phyloP scores from a whole-genome alignment of 2,888 invertebrate genomes.

The Dorcus hopei region DNA sequence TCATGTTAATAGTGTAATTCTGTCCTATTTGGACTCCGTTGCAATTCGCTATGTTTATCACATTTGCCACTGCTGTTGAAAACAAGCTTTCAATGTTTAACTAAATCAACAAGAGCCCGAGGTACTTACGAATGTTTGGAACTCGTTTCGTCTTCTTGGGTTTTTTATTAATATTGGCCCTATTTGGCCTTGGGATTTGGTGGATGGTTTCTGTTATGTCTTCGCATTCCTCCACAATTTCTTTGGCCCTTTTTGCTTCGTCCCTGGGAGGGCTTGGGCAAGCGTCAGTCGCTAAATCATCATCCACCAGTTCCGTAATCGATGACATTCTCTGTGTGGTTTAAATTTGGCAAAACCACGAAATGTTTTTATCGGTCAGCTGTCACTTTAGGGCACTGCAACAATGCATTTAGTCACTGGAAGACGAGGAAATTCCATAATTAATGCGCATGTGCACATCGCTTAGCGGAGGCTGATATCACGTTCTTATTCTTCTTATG shows the following conservation, averaged over 20 bases:
- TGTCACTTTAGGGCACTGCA: background rate
- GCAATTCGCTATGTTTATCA: conserved; percentile 53
- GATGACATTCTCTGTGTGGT: conserved; percentile 2
- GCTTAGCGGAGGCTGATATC: too few relatives aligned
- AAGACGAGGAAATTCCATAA: too few relatives aligned
- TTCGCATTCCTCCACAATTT: conserved; percentile 2
- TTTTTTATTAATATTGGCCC: background rate
- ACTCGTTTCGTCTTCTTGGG: background rate
- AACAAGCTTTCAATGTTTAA: background rate
- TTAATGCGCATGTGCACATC: too few relatives aligned
- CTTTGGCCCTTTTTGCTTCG: background rate
- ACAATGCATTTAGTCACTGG: background rate
- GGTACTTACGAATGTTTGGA: conserved; percentile 9
- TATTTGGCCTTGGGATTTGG: background rate
- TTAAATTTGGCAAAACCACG: too few relatives aligned
- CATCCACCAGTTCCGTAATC: conserved; percentile 7
- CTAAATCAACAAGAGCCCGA: background rate
- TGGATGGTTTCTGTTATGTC: conserved; percentile 8
- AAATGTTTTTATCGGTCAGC: too few relatives aligned
- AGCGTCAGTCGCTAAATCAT: conserved; percentile 30
- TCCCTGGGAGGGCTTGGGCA: conserved; percentile 27
- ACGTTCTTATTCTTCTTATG: too few relatives aligned
- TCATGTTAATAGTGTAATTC: conserved; percentile 46
- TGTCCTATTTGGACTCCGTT: conserved; percentile 51
- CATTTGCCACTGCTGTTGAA: conserved; percentile 50